These are phyloP conservation scores for Sweltsa coloradensis DNA, from an alignment of 1,140 invertebrate species.

Conservation along the genomic window DNA sequence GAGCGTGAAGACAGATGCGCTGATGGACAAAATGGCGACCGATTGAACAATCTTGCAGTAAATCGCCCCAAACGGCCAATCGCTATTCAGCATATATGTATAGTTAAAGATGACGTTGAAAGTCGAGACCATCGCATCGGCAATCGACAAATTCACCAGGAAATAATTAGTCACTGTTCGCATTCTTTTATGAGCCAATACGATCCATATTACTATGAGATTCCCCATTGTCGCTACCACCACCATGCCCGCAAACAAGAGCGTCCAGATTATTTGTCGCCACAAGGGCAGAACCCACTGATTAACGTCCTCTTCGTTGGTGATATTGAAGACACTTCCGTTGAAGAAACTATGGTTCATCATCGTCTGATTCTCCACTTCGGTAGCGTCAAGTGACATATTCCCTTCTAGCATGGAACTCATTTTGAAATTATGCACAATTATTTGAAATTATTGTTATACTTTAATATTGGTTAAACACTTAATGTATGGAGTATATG, in stretches of 20 bases:
- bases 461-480: no score
- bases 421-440: no score
- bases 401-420: no score
- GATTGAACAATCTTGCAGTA: slow-evolving; percentile 94
- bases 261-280: slow-evolving; percentile 73
- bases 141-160: slow-evolving; percentile 84
- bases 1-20: slow-evolving; percentile 87
- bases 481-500: no score
- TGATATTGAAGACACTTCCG: no score
- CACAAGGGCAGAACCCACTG: slow-evolving; percentile 70
- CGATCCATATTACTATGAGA: slow-evolving; percentile 91
- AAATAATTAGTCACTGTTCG: slow-evolving; percentile 93
- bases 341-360: no score
- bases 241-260: slow-evolving; percentile 77
- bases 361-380: no score
- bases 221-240: slow-evolving; percentile 86
- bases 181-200: slow-evolving; percentile 82
- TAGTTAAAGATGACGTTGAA: slow-evolving; percentile 91
- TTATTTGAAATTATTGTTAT: no score
- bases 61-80: slow-evolving; percentile 87
- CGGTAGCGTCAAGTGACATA: no score
- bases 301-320: slow-evolving; percentile 19
- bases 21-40: slow-evolving; percentile 80
- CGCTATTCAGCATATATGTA: slow-evolving; percentile 78
- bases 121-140: slow-evolving; percentile 83